Base-by-base conservation (phyloP, 2,113 vertebrate species). In the Potamarius usumacintae region DNA sequence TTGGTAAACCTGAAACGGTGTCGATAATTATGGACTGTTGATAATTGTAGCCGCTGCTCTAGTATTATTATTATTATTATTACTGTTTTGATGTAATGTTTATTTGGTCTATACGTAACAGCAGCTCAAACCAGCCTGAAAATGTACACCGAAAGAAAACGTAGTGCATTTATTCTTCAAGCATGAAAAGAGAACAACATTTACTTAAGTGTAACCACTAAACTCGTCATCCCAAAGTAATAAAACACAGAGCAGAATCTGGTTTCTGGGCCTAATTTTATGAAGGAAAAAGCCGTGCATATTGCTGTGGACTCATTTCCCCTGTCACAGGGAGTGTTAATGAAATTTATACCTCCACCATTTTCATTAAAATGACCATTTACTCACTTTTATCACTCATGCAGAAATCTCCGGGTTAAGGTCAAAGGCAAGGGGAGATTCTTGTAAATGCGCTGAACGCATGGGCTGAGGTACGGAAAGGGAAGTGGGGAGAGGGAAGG, bases 311-410 rank as follows among this genome's bases (percentile, higher is more conserved):
- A 80, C 62, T 86, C 63, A 82, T 78, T 88, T n/a, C 82, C 81
- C 85, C 53, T 82, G 74, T 88, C 88, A 84, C n/a, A 67, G 78
- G 79, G 14, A 78, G 83, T 60, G 76, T 87, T 89, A 86, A 89
- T 67, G 72, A 72, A 85, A 89, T 88, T 89, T 88, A 88, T 60
- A 89, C 53, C 65, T 53, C 52, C 48, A 74, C 85, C 88, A 81
- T 89, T 88, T 89, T 90, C 77, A 85, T 86, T 88, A 88, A 91
- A 90, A 89, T 88, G 67, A 86, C 82, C 86, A 89, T 88, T 85
- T 87, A 89, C 58, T 89, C 85, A 86, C 79, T 87, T 90, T 90
- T 83, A 89, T 83, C 84, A 80, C 90, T 89, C 78, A 57, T 69
- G 25, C 55, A 85, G 90, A 85, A 89, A 89, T 82, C 85, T 83